Percentiles rank a stretch among this genome's conserved stretches.
Conservation (phyloP, 1,140 invertebrate genomes). For the Pectinophora gossypiella region DNA sequence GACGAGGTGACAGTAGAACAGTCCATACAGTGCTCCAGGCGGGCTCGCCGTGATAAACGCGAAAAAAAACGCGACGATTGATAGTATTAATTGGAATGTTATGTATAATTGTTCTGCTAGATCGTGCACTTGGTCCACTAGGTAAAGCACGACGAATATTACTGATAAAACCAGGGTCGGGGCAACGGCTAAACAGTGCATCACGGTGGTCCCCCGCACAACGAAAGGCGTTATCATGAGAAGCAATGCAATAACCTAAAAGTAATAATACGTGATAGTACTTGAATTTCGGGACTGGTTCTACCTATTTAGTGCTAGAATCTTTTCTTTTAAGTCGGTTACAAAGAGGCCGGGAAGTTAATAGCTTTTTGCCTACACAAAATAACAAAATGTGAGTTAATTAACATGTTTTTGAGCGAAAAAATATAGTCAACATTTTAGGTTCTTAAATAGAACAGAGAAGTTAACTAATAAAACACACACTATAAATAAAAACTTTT, state of each 20-base stretch:
- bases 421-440: no score
- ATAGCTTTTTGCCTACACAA: no score
- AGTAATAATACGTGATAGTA: conserved; percentile 36
- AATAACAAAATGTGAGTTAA: no score
- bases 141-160: conserved; percentile 55
- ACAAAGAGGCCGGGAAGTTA: no score
- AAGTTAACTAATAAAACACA: no score
- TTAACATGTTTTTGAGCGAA: no score
- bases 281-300: no score
- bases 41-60: conserved; percentile 23
- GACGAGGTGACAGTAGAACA: conserved; percentile 54
- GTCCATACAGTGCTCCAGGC: conserved; percentile 33
- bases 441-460: no score
- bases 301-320: no score
- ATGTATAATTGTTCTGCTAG: conserved; percentile 57
- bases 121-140: conserved; percentile 63
- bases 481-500: no score
- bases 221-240: conserved; percentile 55
- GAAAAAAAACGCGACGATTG: conserved; percentile 25
- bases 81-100: conserved; percentile 37
- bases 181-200: conserved; percentile 53
- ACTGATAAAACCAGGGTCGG: conserved; percentile 52
- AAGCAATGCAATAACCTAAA: conserved; percentile 64
- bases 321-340: no score
- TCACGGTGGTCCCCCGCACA: conserved; percentile 31